These are phyloP conservation scores for Psylliodes chrysocephalus DNA, from an alignment of 2,888 invertebrate genomes.

Conservation along the genomic window DNA sequence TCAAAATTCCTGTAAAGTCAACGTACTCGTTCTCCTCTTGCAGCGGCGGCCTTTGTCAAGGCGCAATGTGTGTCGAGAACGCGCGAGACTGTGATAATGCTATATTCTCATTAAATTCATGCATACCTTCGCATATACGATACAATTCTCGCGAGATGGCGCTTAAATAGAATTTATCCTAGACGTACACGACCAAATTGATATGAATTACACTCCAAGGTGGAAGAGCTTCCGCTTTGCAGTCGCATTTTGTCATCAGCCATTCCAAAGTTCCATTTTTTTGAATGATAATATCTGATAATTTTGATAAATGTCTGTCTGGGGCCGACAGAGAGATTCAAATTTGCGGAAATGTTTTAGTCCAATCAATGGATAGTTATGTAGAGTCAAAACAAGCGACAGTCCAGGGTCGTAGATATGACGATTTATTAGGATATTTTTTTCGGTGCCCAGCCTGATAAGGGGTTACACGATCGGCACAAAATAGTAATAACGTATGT, in stretches of 20 bases:
- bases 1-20: too few relatives aligned
- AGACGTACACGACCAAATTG: conserved; percentile 20
- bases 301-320: background rate
- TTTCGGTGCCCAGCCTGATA: too few relatives aligned
- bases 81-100: background rate
- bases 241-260: background rate
- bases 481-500: too few relatives aligned
- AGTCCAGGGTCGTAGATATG: too few relatives aligned
- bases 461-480: too few relatives aligned
- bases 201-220: conserved; percentile 28
- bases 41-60: too few relatives aligned
- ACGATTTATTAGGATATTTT: too few relatives aligned
- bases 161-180: conserved; percentile 25
- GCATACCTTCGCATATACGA: conserved; percentile 5
- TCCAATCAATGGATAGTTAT: too few relatives aligned
- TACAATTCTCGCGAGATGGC: conserved; percentile 12
- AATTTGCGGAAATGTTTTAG: too few relatives aligned
- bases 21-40: too few relatives aligned
- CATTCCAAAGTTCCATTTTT: background rate
- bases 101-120: conserved; percentile 16
- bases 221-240: background rate
- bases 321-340: background rate
- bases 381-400: too few relatives aligned
- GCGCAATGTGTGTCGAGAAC: background rate
- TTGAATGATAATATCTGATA: background rate